Evolutionary conservation across 2,888 invertebrate genomes (phyloP), one percentile per base, ranked within the genome.

Genomic region (Cephus nigrinus): DNA sequence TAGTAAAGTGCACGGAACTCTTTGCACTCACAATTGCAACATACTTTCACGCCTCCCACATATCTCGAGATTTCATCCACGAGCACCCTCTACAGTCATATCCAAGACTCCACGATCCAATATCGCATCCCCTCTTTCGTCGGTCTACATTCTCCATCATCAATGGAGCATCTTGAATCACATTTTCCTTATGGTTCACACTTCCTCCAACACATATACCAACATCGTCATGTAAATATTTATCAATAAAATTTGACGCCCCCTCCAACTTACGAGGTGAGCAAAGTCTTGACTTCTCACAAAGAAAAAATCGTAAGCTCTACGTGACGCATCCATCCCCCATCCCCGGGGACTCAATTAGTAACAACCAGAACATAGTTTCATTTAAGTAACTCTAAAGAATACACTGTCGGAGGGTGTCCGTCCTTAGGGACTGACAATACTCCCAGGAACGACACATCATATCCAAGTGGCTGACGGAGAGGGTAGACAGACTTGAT

Each of bases 401-500:
- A 55, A 55, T 55, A 23, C 23, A 11, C 15, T 2, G 23, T 55
- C 55, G 5, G 55, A 23, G 23, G 55, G 55, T 55, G 55, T 55
- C 23, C 23, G 55, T 55, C 55, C 55, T 55, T 23, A 23, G 55
- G 23, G 55, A 55, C 55, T 9, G 9, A 55, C 23, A 55, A 55
- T 55, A 55, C 55, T 55, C 55, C 23, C 23, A 15, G 55, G 55
- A 23, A 55, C 55, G 55, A 55, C 55, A 55, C 55, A 23, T 55
- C 55, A 55, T 55, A 55, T 23, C 23, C 55, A 55, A 55, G 55
- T 55, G 55, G 23, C 55, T 55, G 55, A 55, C 55, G 55, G 55
- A 55, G 55, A 9, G 55, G 23, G 71, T 71, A 80, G 82, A 79
- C 82, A 82, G 80, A 80, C 81, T 84, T 79, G 80, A 85, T 82